Base-by-base conservation (phyloP, 2,797 vertebrate species). In the Oreonectes daqikongensis region DNA sequence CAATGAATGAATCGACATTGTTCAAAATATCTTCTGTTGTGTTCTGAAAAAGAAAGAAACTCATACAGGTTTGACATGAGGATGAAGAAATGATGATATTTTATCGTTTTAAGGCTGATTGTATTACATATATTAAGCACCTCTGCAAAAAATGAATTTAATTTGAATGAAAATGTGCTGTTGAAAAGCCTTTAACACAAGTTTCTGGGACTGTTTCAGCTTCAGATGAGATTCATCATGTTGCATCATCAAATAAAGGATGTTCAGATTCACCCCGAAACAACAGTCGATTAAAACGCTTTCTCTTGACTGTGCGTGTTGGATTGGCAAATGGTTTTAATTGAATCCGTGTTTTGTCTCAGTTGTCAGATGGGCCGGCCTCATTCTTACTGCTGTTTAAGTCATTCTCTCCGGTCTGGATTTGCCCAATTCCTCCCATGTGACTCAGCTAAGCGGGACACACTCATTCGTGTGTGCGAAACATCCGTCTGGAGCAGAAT, bases 361-460 rank as follows among this genome's bases (percentile, higher is more conserved):
- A 18, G 70, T 42, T 77, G 30, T 24, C 44, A 42, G 38, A 69
- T 40, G 59, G 35, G 53, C 50, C 24, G 72, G 75, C 68, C 68
- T 69, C 57, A 3, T 38, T 48, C 57, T 67, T 42, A 53, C 10
- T 12, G 50, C 42, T 17, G 52, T 63, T 66, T 32, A 53, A 70
- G 50, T 69, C 57, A 32, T 81, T 83, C 81, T 57, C 64, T 80
- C 72, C 17, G 53, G 60, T 72, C 76, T 67, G 78, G 26, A 82
- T 85, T 85, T 81, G 75, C 80, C 66, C 26, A 78, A 81, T 79
- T 80, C 80, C 77, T 81, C 79, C 82, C 86, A 79, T 88, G 88
- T 85, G 88, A 88, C 87, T 83, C 75, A 22, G 77, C 79, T 86
- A 85, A 89, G 88, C 86, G 86, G 85, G 84, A 82, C 80, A 85